phyloP scores from a whole-genome alignment of 2,888 invertebrate species.

The Arge pagana region DNA sequence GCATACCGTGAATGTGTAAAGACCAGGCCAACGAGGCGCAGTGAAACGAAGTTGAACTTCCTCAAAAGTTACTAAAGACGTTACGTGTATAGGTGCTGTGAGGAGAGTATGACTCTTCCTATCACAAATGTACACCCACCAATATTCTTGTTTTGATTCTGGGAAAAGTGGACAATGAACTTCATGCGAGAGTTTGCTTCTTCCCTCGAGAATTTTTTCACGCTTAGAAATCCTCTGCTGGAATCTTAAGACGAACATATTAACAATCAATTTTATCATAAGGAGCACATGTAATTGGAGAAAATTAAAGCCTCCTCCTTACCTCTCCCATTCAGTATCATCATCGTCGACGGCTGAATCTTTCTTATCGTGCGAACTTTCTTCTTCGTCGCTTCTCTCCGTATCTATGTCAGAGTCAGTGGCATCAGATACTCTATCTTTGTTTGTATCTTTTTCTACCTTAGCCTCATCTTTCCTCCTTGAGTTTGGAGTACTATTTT shows the following conservation, averaged over 20 bases:
- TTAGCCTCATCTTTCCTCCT: constrained; percentile 37
- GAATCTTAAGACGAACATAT: constrained; percentile 63
- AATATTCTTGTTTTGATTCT: constrained; percentile 95
- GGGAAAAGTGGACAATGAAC: constrained; percentile 98
- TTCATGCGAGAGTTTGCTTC: constrained; percentile 91
- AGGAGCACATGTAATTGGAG: not conserved
- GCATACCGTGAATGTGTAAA: constrained; percentile 91
- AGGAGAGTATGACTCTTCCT: constrained; percentile 88
- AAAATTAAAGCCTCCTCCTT: constrained; percentile 21
- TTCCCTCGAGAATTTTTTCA: constrained; percentile 87
- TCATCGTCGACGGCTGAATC: constrained; percentile 69
- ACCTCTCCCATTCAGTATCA: constrained; percentile 91
- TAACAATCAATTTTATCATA: not conserved
- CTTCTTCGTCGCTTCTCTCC: constrained; percentile 62
- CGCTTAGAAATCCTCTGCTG: constrained; percentile 85
- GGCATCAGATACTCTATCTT: constrained; percentile 41
- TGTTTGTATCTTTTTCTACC: constrained; percentile 32
- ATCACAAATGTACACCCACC: constrained; percentile 99
- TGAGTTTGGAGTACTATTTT: constrained; percentile 31
- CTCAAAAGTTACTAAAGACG: constrained; percentile 86
- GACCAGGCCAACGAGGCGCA: constrained; percentile 91
- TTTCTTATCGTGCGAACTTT: constrained; percentile 62
- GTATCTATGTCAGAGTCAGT: constrained; percentile 60
- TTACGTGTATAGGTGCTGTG: constrained; percentile 92
- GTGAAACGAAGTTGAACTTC: constrained; percentile 92